Evolutionary conservation across 2,113 vertebrate species (phyloP), one percentile per base, ranked within the genome.

Genomic region (Collichthys lucidus): DNA sequence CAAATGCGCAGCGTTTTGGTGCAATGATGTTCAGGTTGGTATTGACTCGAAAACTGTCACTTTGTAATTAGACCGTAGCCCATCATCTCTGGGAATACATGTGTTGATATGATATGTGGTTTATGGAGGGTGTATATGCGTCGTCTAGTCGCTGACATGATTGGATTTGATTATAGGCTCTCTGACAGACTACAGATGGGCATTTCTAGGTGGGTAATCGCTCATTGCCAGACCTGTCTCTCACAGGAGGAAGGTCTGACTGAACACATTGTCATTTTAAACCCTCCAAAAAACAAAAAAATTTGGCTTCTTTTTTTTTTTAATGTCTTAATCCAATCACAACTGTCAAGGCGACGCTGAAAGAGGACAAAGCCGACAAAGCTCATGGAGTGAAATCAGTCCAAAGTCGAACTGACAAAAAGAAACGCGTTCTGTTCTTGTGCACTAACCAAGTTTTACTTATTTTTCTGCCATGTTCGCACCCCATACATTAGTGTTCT

Each of bases 151-250:
- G 26, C 44, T 46, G 74, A 72, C 57, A 73, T 61, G 69, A 82
- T 60, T 83, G 26, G 50, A 59, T 86, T 65, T 69, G 62, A 82
- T 82, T 86, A 72, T 47, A 79, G 73, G 56, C 55, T 79, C 62
- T 77, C 11, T 70, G 83, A 80, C 72, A 35, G 24, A 24, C 47
- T 26, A 2, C 60, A 74, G 50, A 72, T 50, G 69, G 59, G 46
- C 46, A 56, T 62, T 60, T 79, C 49, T 46, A 7, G 26, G 31
- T 35, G 24, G 62, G 64, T 50, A 67, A 77, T 83, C 74, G 81
- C 74, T 59, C 71, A 42, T 40, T 79, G 50, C 52, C 63, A 66
- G 68, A 65, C 50, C 49, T 10, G 62, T 46, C 16, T 50, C 72
- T 42, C 49, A 46, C 63, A 9, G 61, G 44, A 49, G 65, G 40